Conservation (phyloP, 2,888 invertebrate genomes). For the Euplexia lucipara region DNA sequence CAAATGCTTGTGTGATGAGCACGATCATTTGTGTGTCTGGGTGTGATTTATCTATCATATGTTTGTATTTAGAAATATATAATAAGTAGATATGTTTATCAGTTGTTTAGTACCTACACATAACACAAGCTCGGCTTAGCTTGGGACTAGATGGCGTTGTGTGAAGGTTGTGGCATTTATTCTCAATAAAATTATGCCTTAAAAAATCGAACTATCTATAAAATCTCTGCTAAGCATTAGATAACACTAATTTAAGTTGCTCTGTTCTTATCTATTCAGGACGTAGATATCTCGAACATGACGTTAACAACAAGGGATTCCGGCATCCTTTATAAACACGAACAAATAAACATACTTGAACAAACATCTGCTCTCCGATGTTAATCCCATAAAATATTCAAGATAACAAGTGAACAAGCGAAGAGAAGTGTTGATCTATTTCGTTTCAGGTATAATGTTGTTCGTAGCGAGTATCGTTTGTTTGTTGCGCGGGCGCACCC, state of each 20-base stretch:
- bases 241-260: constrained; percentile 28
- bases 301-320: constrained; percentile 1
- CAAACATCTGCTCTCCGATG: constrained; percentile 31
- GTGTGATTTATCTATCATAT: too few species aligned
- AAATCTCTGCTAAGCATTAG: constrained; percentile 28
- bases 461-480: constrained; percentile 55
- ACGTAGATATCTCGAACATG: constrained; percentile 12
- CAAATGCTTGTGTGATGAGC: too few species aligned
- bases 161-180: too few species aligned
- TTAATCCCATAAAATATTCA: constrained; percentile 42
- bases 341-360: constrained; percentile 28
- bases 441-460: constrained; percentile 55
- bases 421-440: constrained; percentile 52
- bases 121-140: too few species aligned
- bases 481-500: constrained; percentile 79
- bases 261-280: constrained; percentile 31
- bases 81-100: too few species aligned
- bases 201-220: constrained; percentile 19
- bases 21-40: too few species aligned
- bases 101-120: too few species aligned
- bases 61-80: too few species aligned
- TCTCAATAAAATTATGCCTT: too few species aligned
- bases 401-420: constrained; percentile 41
- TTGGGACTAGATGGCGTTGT: too few species aligned
- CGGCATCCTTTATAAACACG: constrained; percentile 12